Evolutionary conservation across 1,140 invertebrate genomes (phyloP), one percentile per base, ranked within the genome.

Genomic region (Anthonomus grandis): DNA sequence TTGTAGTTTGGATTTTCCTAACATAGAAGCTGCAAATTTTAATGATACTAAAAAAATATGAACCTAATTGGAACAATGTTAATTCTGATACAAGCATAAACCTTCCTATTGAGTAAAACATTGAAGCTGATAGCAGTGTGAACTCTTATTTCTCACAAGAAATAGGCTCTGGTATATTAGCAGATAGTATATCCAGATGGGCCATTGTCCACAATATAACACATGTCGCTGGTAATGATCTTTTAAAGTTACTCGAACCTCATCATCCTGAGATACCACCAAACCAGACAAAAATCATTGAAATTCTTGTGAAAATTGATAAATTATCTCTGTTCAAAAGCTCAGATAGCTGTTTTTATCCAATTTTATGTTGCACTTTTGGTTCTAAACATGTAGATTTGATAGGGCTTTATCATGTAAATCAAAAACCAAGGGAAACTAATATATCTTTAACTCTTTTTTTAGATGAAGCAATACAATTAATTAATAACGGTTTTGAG

Each of bases 221-320:
- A n/a, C 21, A 24, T 9, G 24, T 12, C 10, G 48, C 48, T 19
- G 8, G 37, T 5, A 51, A 51, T 38, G 31, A 51, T 21, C 34
- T 51, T 39, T 23, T 51, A 18, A 24, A 10, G 19, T 38, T 51
- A 21, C 22, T 51, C 37, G 8, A 13, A 38, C 10, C 31, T 18
- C n/a, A 15, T 38, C 18, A 15, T 36, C 18, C 36, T 22, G 13
- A 15, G n/a, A 39, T 51, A 51, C 37, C 41, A 39, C 21, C 36
- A 51, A 19, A 22, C 41, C 15, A 37, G 49, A 39, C 21, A 22
- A 9, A 39, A 13, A 1, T 12, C 4, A 22, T 24, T 39, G 34
- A 51, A 39, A 22, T 51, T n/a, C n/a, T 17, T 23, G 22, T 51
- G 3, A 51, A 51, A n/a, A 51, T 51, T 19, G 49, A 51, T 51